Evolutionary conservation across 1,140 invertebrate genomes (phyloP), one percentile per base, ranked within the genome.

Genomic region (Leptopilina boulardi): DNA sequence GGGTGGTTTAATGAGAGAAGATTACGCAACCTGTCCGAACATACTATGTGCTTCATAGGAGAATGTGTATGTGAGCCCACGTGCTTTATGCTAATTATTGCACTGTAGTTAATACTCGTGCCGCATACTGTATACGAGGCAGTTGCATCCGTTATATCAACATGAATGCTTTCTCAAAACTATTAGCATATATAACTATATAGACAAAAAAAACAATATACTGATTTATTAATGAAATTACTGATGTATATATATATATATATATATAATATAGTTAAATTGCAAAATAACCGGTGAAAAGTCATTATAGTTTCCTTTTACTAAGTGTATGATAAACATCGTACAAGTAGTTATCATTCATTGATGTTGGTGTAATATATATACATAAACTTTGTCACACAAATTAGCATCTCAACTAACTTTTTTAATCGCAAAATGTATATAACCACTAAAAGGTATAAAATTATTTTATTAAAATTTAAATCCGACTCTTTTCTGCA

Each of bases 361-460:
- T n/a, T 18, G 13, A 18, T 51, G 47, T n/a, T 18, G 18, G 47
- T 38, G 9, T 38, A 38, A 38, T 38, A 51, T 51, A n/a, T 18
- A n/a, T 3, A 51, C 15, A 51, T n/a, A 18, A 51, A 51, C 47
- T 51, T 51, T 51, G 47, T 51, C n/a, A 51, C n/a, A n/a, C 47
- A 51, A 51, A 51, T 51, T 51, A 51, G 47, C 47, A 51, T 18
- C 47, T 51, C n/a, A 51, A 51, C 44, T n/a, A 47, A 47, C 44
- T 47, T 3, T 1, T 6, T 51, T 51, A 51, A 51, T n/a, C 47
- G 8, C 47, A n/a, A 0, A n/a, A n/a, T n/a, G n/a, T n/a, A n/a
- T n/a, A n/a, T 8, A 44, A 13, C 42, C 42, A n/a, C 42, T n/a
- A n/a, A 44, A 44, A 44, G 15, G 34, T 6, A 18, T 18, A 51